A percentile compares a stretch with the other conserved stretches of the same genome.
These are phyloP conservation scores for Xiphias gladius DNA, from an alignment of 2,113 vertebrate genomes.

Conservation along the genomic window DNA sequence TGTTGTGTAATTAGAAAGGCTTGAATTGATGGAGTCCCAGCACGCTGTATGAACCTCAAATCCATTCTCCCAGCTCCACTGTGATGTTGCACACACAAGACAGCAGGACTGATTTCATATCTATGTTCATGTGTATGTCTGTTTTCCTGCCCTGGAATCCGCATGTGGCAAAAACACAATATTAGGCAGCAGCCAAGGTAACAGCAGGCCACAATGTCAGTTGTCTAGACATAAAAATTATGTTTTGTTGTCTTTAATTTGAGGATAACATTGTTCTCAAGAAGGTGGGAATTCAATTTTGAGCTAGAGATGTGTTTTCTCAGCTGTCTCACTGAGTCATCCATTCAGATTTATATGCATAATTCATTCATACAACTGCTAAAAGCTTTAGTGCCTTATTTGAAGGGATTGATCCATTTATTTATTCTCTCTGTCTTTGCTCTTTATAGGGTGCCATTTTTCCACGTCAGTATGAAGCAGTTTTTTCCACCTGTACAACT, in stretches of 20 bases:
- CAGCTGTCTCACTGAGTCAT: background rate
- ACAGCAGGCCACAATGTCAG: background rate
- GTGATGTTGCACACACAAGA: background rate
- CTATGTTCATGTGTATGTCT: background rate
- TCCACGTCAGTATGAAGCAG: background rate
- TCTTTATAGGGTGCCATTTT: conserved; percentile 39
- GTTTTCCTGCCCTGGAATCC: background rate
- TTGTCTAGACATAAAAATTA: background rate
- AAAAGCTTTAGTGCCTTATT: background rate
- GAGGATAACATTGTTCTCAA: no score
- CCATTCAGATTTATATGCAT: background rate
- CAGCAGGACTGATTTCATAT: background rate
- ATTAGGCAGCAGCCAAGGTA: background rate
- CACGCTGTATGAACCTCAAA: background rate
- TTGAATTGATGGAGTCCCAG: background rate
- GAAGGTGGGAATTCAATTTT: background rate
- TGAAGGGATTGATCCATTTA: background rate
- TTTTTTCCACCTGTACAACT: conserved; percentile 1
- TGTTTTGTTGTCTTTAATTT: no score
- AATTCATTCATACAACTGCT: background rate
- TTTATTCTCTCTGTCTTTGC: conserved; percentile 1
- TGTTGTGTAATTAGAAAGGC: conserved; percentile 15
- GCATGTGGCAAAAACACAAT: background rate
- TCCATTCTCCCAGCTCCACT: background rate
- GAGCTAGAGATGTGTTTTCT: background rate